Conservation (phyloP, 2,888 invertebrate genomes). For the Gymnosoma rotundatum region DNA sequence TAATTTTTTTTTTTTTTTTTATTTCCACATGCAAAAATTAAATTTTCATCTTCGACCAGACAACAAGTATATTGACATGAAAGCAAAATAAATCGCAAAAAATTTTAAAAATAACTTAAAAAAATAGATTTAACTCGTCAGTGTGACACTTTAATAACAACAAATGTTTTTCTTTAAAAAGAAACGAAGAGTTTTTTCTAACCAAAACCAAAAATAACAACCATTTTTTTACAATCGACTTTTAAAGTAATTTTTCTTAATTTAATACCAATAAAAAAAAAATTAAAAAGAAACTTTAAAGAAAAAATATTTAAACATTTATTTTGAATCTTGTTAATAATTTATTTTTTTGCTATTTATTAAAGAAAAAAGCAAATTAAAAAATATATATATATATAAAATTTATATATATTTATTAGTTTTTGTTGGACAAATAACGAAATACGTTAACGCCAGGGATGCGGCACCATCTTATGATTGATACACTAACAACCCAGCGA, state of each 20-base stretch:
- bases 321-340: conserved; percentile 41
- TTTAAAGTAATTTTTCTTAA: conserved; percentile 22
- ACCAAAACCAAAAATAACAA: not conserved
- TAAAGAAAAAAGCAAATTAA: conserved; percentile 8
- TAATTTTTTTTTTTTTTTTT: conserved; percentile 17
- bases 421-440: conserved; percentile 50
- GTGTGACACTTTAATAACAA: conserved; percentile 47
- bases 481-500: conserved; percentile 15
- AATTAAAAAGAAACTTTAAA: not conserved
- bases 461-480: conserved; percentile 12
- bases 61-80: conserved; percentile 22
- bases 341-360: conserved; percentile 25
- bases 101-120: not conserved
- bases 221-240: not conserved
- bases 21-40: conserved; percentile 4
- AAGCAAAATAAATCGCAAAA: not conserved
- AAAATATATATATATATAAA: conserved; percentile 28
- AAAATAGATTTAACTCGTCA: conserved; percentile 23
- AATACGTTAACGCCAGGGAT: not conserved
- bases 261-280: conserved; percentile 5
- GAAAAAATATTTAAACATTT: conserved; percentile 37
- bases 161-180: conserved; percentile 8
- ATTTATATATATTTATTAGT: conserved; percentile 2
- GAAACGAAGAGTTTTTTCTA: conserved; percentile 4
- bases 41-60: conserved; percentile 31